Evolutionary conservation across 2,113 vertebrate species (phyloP).

Genomic region (Speoplatyrhinus poulsoni): DNA sequence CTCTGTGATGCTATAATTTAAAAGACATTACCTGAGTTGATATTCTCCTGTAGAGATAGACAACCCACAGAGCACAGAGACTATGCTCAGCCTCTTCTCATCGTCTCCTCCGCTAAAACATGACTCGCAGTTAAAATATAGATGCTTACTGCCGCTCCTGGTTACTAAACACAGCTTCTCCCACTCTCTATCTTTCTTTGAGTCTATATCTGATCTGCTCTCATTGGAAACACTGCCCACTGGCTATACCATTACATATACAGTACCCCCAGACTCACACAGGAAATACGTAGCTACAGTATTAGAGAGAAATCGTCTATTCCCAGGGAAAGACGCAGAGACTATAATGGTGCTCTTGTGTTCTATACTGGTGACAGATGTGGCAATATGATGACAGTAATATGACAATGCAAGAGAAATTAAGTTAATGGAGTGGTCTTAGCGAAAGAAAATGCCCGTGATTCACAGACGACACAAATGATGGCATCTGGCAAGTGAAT

Average conservation of each 20-base stretch:
- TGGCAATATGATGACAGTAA: conserved; percentile 33
- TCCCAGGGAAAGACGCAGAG: conserved; percentile 45
- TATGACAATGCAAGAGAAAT: conserved; percentile 55
- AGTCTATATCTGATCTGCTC: conserved; percentile 19
- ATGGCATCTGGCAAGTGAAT: conserved; percentile 55
- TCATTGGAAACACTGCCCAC: conserved; percentile 14
- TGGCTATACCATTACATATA: conserved; percentile 10
- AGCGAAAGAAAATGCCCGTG: conserved; percentile 27
- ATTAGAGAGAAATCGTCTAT: conserved; percentile 40
- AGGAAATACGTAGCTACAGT: neutral
- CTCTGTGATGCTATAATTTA: conserved; percentile 43
- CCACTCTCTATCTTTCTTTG: neutral
- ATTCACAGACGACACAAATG: conserved; percentile 53
- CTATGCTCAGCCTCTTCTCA: conserved; percentile 6
- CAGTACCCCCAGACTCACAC: conserved; percentile 19
- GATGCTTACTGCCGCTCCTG: conserved; percentile 35
- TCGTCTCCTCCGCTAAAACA: conserved; percentile 33
- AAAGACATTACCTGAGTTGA: conserved; percentile 47
- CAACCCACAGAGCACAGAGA: neutral
- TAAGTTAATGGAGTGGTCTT: conserved; percentile 44
- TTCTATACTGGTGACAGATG: conserved; percentile 58
- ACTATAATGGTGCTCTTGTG: conserved; percentile 49
- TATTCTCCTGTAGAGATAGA: conserved; percentile 26
- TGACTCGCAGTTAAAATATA: conserved; percentile 57
- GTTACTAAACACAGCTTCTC: conserved; percentile 36